A percentile compares a stretch with the other conserved stretches of the same genome.
These are phyloP conservation scores for Apeira syringaria DNA, from an alignment of 2,888 invertebrate species.

Conservation along the genomic window DNA sequence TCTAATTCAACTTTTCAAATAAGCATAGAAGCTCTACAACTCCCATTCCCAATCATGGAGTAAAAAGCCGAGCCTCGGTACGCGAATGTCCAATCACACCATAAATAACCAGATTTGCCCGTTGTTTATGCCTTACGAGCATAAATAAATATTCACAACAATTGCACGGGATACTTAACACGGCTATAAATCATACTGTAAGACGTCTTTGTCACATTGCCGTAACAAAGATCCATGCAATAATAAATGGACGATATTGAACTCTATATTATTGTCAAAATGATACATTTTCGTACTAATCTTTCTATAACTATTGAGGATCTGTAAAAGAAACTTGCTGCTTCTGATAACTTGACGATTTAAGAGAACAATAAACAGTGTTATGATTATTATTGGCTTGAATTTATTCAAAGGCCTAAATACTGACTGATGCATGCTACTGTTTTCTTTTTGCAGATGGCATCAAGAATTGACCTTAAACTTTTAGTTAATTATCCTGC, in stretches of 20 bases:
- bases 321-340: slow-evolving; percentile 42
- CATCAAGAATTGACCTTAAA: too few species aligned
- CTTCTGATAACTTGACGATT: slow-evolving; percentile 50
- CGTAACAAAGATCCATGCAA: slow-evolving; percentile 55
- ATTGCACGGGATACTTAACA: slow-evolving; percentile 81
- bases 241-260: slow-evolving; percentile 46
- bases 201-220: slow-evolving; percentile 79
- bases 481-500: too few species aligned
- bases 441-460: too few species aligned
- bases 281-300: slow-evolving; percentile 41
- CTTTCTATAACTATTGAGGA: slow-evolving; percentile 38
- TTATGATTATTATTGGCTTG: too few species aligned
- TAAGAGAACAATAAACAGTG: slow-evolving; percentile 41
- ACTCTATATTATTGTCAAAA: slow-evolving; percentile 46
- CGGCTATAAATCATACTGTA: slow-evolving; percentile 78
- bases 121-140: slow-evolving; percentile 80
- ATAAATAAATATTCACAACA: slow-evolving; percentile 81
- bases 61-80: slow-evolving; percentile 36
- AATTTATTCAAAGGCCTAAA: too few species aligned
- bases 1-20: slow-evolving; percentile 16
- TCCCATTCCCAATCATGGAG: slow-evolving; percentile 21
- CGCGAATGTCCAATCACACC: slow-evolving; percentile 74
- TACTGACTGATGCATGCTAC: too few species aligned
- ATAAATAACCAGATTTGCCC: slow-evolving; percentile 82
- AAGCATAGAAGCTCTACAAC: slow-evolving; percentile 21